Evolutionary conservation across 2,888 invertebrate species (phyloP).

Genomic region (Carpatolechia fugitivella): DNA sequence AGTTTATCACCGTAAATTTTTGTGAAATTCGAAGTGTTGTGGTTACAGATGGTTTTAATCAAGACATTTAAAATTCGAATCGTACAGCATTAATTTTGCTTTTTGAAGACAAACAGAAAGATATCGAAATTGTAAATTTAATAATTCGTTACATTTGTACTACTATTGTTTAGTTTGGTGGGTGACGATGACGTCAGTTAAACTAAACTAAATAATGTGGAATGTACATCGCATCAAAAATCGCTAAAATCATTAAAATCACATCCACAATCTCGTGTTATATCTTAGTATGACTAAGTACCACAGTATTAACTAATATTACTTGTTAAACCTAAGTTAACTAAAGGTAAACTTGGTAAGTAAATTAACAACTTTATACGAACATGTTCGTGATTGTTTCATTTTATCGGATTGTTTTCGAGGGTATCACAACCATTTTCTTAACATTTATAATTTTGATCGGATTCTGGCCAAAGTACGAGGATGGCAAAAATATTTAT

Average conservation of each 20-base stretch:
- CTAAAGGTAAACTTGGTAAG: constrained; percentile 8
- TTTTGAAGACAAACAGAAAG: background rate
- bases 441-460: too few species aligned
- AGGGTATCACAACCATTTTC: background rate
- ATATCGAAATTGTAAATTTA: background rate
- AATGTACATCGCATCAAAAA: constrained; percentile 3
- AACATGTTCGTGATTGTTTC: background rate
- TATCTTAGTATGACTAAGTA: constrained; percentile 22
- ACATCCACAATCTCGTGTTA: constrained; percentile 14
- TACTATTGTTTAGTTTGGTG: constrained; percentile 16
- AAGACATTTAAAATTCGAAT: too few species aligned
- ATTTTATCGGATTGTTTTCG: background rate
- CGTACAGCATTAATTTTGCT: too few species aligned
- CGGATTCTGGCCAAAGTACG: too few species aligned
- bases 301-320: constrained; percentile 26
- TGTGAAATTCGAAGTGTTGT: background rate
- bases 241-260: constrained; percentile 7
- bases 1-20: background rate
- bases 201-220: constrained; percentile 6
- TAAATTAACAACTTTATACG: constrained; percentile 5
- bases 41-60: background rate
- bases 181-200: constrained; percentile 4
- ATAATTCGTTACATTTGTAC: constrained; percentile 11
- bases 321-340: constrained; percentile 28
- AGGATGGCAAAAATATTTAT: too few species aligned